Conservation (phyloP, 2,797 vertebrate genomes). For the Hybognathus amarus region DNA sequence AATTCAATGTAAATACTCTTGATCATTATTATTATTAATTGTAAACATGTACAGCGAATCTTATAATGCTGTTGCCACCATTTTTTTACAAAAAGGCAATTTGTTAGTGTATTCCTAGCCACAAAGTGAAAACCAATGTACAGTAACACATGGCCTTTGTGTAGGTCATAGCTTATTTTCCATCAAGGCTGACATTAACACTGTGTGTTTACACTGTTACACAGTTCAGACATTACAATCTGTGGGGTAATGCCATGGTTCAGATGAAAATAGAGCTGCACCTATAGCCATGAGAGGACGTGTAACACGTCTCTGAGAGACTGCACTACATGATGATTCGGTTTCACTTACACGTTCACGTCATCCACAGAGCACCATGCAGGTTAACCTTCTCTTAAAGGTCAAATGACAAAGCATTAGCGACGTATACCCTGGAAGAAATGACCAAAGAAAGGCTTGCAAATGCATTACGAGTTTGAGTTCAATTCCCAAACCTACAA, state of each 20-base stretch:
- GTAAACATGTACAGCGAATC: not conserved
- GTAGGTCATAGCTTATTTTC: not conserved
- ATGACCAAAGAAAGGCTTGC: not conserved
- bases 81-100: not conserved
- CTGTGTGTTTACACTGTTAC: not conserved
- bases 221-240: not conserved
- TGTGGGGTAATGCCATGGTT: not conserved
- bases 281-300: not conserved
- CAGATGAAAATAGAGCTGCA: not conserved
- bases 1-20: not conserved
- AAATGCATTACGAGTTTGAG: constrained; percentile 2
- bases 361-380: not conserved
- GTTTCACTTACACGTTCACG: not conserved
- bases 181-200: not conserved
- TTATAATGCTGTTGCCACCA: not conserved
- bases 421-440: not conserved
- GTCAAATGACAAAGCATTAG: constrained; percentile 7
- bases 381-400: constrained; percentile 14
- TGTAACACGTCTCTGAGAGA: not conserved
- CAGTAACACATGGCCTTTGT: not conserved
- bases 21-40: not conserved
- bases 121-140: not conserved
- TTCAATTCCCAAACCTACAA: constrained; percentile 1
- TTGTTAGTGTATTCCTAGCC: not conserved
- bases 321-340: not conserved